phyloP scores from a whole-genome alignment of 2,888 invertebrate species.

The Melipona bicolor region DNA sequence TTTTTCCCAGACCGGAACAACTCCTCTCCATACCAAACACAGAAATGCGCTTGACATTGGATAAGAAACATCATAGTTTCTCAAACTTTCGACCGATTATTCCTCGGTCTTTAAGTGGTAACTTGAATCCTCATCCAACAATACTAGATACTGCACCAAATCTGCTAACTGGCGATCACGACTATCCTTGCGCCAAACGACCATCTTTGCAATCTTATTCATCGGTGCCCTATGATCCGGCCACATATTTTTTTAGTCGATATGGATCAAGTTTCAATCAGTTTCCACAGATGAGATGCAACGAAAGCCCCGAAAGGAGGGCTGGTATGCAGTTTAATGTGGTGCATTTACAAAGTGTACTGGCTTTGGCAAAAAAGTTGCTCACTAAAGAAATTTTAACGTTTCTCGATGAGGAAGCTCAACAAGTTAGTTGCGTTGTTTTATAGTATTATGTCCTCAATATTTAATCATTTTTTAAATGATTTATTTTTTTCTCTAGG shows the following conservation, averaged over 20 bases:
- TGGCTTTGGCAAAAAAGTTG: constrained; percentile 92
- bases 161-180: constrained; percentile 73
- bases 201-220: constrained; percentile 86
- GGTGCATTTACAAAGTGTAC: constrained; percentile 91
- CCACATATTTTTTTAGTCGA: constrained; percentile 94
- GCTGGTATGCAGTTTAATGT: constrained; percentile 89
- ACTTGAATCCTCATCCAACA: constrained; percentile 88
- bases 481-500: constrained; percentile 83
- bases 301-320: constrained; percentile 89
- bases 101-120: constrained; percentile 95
- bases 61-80: constrained; percentile 88
- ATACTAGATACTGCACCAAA: constrained; percentile 72
- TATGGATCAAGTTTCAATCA: constrained; percentile 97
- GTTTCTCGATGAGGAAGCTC: constrained; percentile 93
- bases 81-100: constrained; percentile 94
- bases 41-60: constrained; percentile 75
- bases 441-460: not conserved
- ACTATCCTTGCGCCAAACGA: constrained; percentile 74
- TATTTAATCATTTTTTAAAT: not conserved
- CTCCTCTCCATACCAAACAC: constrained; percentile 83
- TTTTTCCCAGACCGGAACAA: constrained; percentile 93
- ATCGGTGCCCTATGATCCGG: constrained; percentile 91
- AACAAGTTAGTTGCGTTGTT: constrained; percentile 86
- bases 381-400: constrained; percentile 93
- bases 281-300: constrained; percentile 92